Evolutionary conservation across 2,113 vertebrate genomes (phyloP), one percentile per base, ranked within the genome.

Genomic region (Electrona antarctica): DNA sequence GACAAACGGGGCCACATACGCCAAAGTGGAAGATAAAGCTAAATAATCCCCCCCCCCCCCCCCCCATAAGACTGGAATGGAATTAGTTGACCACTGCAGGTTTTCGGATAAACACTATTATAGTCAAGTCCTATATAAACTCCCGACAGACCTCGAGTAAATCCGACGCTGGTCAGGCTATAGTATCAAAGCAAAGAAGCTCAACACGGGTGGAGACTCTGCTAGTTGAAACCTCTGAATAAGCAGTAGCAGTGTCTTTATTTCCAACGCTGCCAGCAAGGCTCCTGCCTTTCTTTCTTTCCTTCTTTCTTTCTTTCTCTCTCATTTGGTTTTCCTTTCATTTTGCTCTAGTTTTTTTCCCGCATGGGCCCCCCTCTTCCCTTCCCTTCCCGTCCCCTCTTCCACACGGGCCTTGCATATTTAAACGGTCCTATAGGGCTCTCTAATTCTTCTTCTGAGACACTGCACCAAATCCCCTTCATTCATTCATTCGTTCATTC

Each of bases 401-500:
- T 21, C 21, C 21, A 21, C 21, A 41, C 5, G 73, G 61, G 79
- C 67, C 62, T 51, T 66, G 82, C 78, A 87, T 81, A 82, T 85
- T 87, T 78, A 87, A 21, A 79, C 60, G 41, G 67, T 29, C 33
- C 33, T 41, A 41, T 41, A 41, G 33, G 33, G 33, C 33, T 41
- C 33, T 6, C 33, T 41, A 1, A 1, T 21, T 21, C 46, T 74
- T 51, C 72, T 69, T 52, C 73, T 85, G 69, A 69, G 46, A 52
- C 77, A 77, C 62, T 11, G 66, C 11, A 75, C 45, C 62, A 83
- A 85, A 84, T 79, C 72, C 58, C 29, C 54, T 76, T 82, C 77
- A 69, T 21, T 21, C 21, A 21, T 21, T 21, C 21, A 21, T 21
- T 21, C 21, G 2, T 21, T 21, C 21, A 21, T 21, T 21, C 21